phyloP scores from a whole-genome alignment of 2,113 vertebrate species.

The Anser cygnoides region DNA sequence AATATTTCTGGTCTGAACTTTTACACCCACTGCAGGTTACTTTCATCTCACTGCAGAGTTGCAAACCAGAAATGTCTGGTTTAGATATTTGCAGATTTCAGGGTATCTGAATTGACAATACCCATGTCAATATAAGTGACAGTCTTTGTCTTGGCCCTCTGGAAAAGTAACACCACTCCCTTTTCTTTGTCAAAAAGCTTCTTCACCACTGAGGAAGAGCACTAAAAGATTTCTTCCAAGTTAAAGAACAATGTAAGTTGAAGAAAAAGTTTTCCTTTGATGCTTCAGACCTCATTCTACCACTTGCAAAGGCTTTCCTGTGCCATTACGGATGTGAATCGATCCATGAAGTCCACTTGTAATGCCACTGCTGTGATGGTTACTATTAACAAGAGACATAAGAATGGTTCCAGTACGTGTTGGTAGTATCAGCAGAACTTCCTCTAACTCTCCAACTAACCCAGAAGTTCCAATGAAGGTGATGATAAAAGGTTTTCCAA shows the following conservation, averaged over 20 bases:
- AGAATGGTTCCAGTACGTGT: not conserved
- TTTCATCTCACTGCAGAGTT: not conserved
- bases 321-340: not conserved
- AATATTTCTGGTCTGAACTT: not conserved
- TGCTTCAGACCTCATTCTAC: not conserved
- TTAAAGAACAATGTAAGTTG: not conserved
- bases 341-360: not conserved
- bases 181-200: too few species aligned
- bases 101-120: not conserved
- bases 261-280: not conserved
- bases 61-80: not conserved
- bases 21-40: not conserved
- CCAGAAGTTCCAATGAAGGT: not conserved
- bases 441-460: not conserved
- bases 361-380: not conserved
- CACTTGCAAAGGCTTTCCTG: not conserved
- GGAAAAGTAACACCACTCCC: not conserved
- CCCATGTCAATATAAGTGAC: accelerated
- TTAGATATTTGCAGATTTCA: not conserved
- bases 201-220: too few species aligned
- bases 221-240: not conserved
- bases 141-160: not conserved
- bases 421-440: not conserved
- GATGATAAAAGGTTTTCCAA: not conserved
- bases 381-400: not conserved